Conservation (phyloP, 2,113 vertebrate genomes). For the Atlantisia rogersi region DNA sequence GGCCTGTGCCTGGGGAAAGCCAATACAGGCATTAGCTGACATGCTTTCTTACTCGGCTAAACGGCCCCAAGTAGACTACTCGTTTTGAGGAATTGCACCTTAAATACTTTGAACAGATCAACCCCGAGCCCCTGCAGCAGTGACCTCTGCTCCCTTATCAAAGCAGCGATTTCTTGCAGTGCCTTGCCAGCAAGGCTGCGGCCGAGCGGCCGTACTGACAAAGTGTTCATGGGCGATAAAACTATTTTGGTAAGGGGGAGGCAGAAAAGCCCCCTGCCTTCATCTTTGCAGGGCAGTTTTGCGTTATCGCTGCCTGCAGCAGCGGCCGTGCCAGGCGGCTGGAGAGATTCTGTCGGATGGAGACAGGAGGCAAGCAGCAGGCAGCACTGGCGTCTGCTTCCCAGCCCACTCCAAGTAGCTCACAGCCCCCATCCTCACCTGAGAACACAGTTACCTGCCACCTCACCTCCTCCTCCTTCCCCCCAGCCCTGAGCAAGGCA, state of each 20-base stretch:
- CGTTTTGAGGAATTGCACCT: neutral
- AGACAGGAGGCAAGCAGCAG: neutral
- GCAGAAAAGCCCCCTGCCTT: neutral
- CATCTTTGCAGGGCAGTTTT: neutral
- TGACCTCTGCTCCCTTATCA: neutral
- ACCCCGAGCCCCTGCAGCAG: neutral
- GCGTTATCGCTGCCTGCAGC: neutral
- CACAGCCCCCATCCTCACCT: neutral
- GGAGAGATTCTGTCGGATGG: neutral
- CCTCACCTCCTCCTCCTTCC: neutral
- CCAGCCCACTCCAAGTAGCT: neutral
- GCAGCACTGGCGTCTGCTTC: neutral
- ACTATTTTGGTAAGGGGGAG: neutral
- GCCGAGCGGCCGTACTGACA: neutral
- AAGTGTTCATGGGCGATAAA: rapidly evolving
- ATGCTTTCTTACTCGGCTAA: neutral
- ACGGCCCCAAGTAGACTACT: neutral
- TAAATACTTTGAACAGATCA: neutral
- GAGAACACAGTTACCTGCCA: neutral
- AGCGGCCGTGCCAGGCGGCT: neutral
- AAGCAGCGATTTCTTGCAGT: neutral
- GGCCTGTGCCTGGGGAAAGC: neutral
- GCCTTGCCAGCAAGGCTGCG: neutral
- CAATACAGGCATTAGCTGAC: neutral
- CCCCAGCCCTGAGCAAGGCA: neutral